A percentile compares a stretch with the other conserved stretches of the same genome.
Conservation (phyloP, 2,113 vertebrate species). For the Scalopus aquaticus region DNA sequence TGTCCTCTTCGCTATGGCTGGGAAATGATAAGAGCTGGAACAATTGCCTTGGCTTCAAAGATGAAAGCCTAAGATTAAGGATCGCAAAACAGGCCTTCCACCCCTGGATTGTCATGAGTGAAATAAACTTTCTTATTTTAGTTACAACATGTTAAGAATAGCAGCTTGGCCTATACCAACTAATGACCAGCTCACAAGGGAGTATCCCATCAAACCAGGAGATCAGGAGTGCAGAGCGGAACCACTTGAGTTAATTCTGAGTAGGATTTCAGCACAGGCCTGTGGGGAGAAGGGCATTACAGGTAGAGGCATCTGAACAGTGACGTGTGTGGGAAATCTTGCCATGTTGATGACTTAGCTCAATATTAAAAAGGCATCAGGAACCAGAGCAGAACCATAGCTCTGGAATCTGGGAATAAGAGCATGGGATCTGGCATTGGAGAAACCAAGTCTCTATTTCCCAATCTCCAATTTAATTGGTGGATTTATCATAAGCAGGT, state of each 20-base stretch:
- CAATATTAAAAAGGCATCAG: neutral
- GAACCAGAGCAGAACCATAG: neutral
- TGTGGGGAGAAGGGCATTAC: neutral
- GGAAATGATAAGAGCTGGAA: neutral
- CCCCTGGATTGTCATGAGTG: neutral
- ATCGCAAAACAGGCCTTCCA: neutral
- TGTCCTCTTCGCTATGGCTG: neutral
- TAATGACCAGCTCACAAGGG: neutral
- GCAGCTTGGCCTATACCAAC: neutral
- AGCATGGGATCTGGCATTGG: neutral
- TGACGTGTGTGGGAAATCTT: neutral
- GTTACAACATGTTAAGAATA: neutral
- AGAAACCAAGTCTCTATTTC: neutral
- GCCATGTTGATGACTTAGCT: neutral
- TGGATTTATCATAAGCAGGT: neutral
- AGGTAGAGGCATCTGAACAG: neutral
- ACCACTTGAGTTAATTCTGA: neutral
- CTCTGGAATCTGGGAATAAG: too few relatives aligned
- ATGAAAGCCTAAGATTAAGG: neutral
- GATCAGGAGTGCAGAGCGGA: neutral
- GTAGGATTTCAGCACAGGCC: neutral
- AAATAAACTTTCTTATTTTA: neutral
- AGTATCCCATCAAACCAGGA: neutral
- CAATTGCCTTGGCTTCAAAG: too few relatives aligned
- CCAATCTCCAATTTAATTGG: neutral